Evolutionary conservation across 2,113 vertebrate species (phyloP), one percentile per base, ranked within the genome.

Genomic region (Forbesichthys agassizii): DNA sequence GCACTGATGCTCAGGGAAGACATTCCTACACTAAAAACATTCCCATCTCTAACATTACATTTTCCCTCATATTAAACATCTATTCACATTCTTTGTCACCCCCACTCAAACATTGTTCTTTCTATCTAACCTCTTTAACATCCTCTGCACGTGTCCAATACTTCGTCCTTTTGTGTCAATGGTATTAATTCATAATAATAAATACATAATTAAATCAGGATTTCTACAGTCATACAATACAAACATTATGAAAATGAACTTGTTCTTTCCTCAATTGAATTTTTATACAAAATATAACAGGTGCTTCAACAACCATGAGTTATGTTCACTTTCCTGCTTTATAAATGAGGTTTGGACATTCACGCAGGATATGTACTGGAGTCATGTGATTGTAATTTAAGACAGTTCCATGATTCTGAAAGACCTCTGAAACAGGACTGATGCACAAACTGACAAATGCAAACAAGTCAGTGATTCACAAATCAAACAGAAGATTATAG

Each of bases 401-500:
- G 83, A 63, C 74, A 81, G 75, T 74, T 88, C 66, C 49, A 75
- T 88, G 84, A 86, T 75, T 77, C 66, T 61, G 83, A 82, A 84
- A 84, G 81, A 88, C 83, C 84, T 87, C 65, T 78, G 83, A 78
- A 83, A 90, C 81, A 78, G 83, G 86, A 90, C 81, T 33, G 79
- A 89, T 90, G 88, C 86, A 88, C 87, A 83, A 6, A 89, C 85
- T 83, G 86, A 88, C 83, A 82, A 85, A 90, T 73, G 85, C 81
- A 83, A 88, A 91, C 81, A 83, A 78, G 79, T 88, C 85, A 86
- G 82, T 86, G 86, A 81, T 77, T 84, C 83, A 91, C 86, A 89
- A 88, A 88, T 86, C 60, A 84, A 90, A 88, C 83, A 87, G 69
- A 86, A 89, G 84, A 88, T 83, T 86, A 86, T 88, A 89, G 77